Evolutionary conservation across 2,113 vertebrate genomes (phyloP), one percentile per base, ranked within the genome.

Genomic region (Antigone vipio): DNA sequence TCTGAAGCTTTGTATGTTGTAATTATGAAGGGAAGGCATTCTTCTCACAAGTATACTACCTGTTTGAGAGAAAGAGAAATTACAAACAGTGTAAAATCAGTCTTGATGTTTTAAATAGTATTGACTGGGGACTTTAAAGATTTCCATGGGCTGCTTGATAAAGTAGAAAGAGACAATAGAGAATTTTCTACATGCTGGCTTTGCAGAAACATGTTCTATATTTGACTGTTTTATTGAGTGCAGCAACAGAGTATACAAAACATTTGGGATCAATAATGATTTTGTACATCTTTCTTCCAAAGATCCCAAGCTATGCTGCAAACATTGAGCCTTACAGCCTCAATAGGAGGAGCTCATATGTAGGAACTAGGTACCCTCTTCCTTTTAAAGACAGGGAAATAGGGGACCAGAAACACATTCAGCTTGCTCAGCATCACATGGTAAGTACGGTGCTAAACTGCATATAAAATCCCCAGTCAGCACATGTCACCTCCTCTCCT

Each of bases 201-300:
- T 94, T 93, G 84, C 89, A 92, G 73, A 87, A 92, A 85, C 77
- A 56, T 85, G 60, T 89, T 76, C 84, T 95, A 20, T 93, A 76
- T 94, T 93, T 94, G 91, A 94, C 92, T 95, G 85, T 92, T 92
- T 83, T 76, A 91, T 58, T 91, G 92, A 95, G 76, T 84, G 69
- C 88, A 81, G 69, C 59, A 85, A 59, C 56, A 72, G 50, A 91
- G 52, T 95, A 68, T 92, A 92, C 73, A 95, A 94, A 97, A 95
- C 92, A 76, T 91, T 87, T 93, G 77, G 73, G 76, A 93, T 92
- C 96, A 93, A 95, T 96, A 95, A 85, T 82, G 45, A 20, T 93
- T 96, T 93, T 3, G 5, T 89, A 50, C 26, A 32, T 79, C n/a
- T 73, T 94, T 94, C 72, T 91, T 78, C 76, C 53, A 55, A 89